These are phyloP conservation scores for Hesperophylax magnus DNA, from an alignment of 1,140 invertebrate genomes.

Conservation along the genomic window DNA sequence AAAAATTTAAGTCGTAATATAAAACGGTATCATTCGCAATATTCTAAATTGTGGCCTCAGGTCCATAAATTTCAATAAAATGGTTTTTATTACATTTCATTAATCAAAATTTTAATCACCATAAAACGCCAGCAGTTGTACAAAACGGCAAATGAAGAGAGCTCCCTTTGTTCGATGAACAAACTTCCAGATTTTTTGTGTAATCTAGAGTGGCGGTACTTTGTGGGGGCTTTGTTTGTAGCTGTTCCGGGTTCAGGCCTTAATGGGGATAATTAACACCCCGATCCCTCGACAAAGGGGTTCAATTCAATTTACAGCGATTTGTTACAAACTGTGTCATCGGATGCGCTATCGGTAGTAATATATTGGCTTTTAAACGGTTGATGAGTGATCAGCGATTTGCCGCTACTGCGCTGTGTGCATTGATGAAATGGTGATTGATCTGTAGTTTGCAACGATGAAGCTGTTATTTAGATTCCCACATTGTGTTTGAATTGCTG, in stretches of 20 bases:
- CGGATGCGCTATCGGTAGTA: too few species aligned
- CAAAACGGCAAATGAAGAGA: not conserved
- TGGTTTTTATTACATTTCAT: not conserved
- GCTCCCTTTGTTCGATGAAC: not conserved
- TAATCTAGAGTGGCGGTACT: not conserved
- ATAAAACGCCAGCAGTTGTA: not conserved
- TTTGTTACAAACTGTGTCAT: not conserved
- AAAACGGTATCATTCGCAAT: too few species aligned
- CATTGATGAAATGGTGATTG: too few species aligned
- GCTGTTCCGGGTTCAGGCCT: not conserved
- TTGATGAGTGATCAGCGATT: not conserved
- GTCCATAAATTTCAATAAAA: constrained; percentile 3
- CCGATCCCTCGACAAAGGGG: not conserved
- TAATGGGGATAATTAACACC: constrained; percentile 15
- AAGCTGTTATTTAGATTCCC: too few species aligned
- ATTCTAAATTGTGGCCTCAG: too few species aligned
- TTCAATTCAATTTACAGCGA: not conserved
- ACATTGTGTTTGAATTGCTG: too few species aligned
- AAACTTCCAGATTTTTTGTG: constrained; percentile 4
- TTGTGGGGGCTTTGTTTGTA: not conserved
- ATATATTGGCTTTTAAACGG: not conserved
- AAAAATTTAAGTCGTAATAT: too few species aligned
- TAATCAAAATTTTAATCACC: not conserved
- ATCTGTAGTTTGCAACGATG: too few species aligned
- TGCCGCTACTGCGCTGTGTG: too few species aligned